phyloP scores from a whole-genome alignment of 2,888 invertebrate species.

The Polydrusus pterygomalis region DNA sequence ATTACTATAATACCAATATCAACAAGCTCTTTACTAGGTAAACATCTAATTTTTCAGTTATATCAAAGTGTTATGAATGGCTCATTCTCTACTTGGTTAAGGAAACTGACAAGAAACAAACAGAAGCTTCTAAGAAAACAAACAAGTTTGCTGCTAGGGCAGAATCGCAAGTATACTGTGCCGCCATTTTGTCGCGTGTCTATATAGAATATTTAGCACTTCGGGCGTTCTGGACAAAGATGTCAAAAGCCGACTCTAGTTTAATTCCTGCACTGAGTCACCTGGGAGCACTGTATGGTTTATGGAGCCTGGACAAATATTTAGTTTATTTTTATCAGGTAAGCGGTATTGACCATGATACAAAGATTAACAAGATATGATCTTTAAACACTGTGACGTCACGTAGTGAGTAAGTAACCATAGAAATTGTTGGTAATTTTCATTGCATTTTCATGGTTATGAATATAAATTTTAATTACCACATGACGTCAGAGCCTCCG shows the following conservation, averaged over 20 bases:
- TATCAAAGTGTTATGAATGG: constrained; percentile 86
- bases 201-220: constrained; percentile 84
- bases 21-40: too few species aligned
- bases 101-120: constrained; percentile 79
- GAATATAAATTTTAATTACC: too few species aligned
- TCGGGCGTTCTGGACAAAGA: constrained; percentile 73
- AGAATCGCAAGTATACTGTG: constrained; percentile 85
- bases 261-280: constrained; percentile 72
- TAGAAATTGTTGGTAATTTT: too few species aligned
- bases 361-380: too few species aligned
- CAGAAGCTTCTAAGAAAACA: constrained; percentile 74
- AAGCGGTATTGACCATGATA: background rate
- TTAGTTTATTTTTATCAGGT: constrained; percentile 76
- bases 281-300: constrained; percentile 75
- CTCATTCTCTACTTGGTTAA: constrained; percentile 86
- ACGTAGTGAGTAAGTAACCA: too few species aligned
- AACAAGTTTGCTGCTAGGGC: constrained; percentile 85
- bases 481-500: too few species aligned
- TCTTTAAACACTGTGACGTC: too few species aligned
- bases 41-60: constrained; percentile 82
- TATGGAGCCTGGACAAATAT: constrained; percentile 77
- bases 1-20: too few species aligned
- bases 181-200: constrained; percentile 82
- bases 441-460: too few species aligned
- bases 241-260: constrained; percentile 66